Percentiles rank a stretch among this genome's conserved stretches.
Evolutionary conservation across 2,113 vertebrate species (phyloP).

Genomic region (Synodontis membranacea): DNA sequence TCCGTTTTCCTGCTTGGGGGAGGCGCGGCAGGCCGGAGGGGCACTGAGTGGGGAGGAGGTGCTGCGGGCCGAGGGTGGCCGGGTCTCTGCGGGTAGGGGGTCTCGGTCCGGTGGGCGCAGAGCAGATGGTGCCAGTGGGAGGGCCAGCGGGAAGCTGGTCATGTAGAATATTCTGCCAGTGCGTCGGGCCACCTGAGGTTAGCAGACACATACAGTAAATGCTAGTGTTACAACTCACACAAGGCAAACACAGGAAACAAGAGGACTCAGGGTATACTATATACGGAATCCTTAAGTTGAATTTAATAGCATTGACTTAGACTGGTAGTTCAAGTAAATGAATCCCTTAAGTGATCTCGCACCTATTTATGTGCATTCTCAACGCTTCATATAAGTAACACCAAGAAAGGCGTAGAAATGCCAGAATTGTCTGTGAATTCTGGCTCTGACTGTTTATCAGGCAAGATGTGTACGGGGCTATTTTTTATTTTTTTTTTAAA

Average conservation of each 20-base stretch:
- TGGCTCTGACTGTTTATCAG: not conserved
- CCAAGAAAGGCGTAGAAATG: not conserved
- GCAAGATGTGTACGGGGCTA: not conserved
- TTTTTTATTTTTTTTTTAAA: not conserved
- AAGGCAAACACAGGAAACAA: not conserved
- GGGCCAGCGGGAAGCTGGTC: conserved; percentile 89
- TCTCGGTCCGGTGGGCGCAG: conserved; percentile 76
- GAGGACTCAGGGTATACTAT: not conserved
- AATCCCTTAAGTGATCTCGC: not conserved
- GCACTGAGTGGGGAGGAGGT: conserved; percentile 79
- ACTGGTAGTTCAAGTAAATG: not conserved
- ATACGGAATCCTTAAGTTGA: not conserved
- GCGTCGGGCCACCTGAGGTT: conserved; percentile 83
- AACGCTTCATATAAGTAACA: not conserved
- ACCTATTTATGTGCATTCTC: not conserved
- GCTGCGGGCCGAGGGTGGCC: conserved; percentile 79
- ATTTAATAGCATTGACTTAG: not conserved
- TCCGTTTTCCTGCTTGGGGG: conserved; percentile 88
- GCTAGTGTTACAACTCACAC: conserved; percentile 52
- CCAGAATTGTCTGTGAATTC: not conserved
- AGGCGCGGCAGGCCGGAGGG: conserved; percentile 71
- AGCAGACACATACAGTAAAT: conserved; percentile 47
- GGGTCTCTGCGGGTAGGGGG: conserved; percentile 67
- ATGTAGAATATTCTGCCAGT: conserved; percentile 91
- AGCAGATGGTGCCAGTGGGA: conserved; percentile 84